phyloP scores from a whole-genome alignment of 2,797 vertebrate species.

The Danio choprae region DNA sequence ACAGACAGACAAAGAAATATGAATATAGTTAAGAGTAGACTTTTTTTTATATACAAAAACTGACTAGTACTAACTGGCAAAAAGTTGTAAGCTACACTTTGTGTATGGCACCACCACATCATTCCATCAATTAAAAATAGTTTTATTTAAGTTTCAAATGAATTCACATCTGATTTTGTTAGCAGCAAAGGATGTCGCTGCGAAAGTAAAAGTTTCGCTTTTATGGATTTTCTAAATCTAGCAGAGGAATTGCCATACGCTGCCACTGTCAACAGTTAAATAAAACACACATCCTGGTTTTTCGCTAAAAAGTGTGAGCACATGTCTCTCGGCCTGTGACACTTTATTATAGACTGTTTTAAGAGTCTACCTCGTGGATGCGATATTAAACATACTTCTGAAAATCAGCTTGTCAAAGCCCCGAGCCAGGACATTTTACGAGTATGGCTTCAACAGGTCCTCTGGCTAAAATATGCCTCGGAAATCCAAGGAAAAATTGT shows the following conservation, averaged over 20 bases:
- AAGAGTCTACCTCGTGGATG: conserved; percentile 36
- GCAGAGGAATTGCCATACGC: background rate
- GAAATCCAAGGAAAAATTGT: background rate
- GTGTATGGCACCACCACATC: too few species aligned
- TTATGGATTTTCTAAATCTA: conserved; percentile 21
- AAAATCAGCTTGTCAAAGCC: conserved; percentile 51
- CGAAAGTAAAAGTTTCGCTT: background rate
- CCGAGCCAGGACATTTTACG: conserved; percentile 45
- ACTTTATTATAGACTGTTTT: conserved; percentile 53
- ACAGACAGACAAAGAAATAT: too few species aligned
- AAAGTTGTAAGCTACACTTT: background rate
- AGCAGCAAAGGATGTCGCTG: background rate
- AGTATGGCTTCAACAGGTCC: conserved; percentile 55
- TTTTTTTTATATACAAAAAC: too few species aligned
- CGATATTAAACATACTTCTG: conserved; percentile 43
- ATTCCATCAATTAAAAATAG: background rate
- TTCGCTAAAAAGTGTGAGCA: background rate
- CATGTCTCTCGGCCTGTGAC: conserved; percentile 9
- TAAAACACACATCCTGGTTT: background rate
- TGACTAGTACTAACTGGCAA: too few species aligned
- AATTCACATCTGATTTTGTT: background rate
- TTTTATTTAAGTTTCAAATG: background rate
- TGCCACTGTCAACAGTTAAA: conserved; percentile 5
- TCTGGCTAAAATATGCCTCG: conserved; percentile 46
- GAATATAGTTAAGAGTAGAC: too few species aligned